Evolutionary conservation across 2,113 vertebrate genomes (phyloP).

Genomic region (Numida meleagris): DNA sequence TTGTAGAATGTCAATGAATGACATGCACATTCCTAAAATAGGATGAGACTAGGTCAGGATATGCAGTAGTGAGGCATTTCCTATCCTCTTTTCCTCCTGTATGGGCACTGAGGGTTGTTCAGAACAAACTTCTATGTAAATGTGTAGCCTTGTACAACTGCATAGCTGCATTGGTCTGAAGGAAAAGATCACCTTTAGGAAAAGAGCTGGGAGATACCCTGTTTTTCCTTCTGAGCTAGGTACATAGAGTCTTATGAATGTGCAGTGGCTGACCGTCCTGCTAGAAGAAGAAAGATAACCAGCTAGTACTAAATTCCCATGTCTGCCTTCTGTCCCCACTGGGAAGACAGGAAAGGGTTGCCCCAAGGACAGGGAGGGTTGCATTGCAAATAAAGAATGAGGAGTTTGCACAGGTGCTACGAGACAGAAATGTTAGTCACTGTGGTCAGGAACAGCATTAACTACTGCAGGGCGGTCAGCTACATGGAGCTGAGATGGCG

Average conservation of each 20-base stretch:
- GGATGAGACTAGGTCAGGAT: background rate
- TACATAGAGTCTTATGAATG: background rate
- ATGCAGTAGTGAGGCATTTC: background rate
- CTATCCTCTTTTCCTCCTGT: background rate
- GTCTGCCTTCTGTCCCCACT: background rate
- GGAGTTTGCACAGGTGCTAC: background rate
- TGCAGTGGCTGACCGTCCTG: accelerated
- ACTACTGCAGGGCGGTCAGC: background rate
- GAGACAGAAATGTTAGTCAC: background rate
- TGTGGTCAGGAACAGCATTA: background rate
- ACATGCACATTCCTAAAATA: background rate
- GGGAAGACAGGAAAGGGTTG: background rate
- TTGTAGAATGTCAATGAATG: background rate
- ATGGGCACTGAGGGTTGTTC: background rate
- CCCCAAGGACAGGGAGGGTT: background rate
- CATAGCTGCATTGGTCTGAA: background rate
- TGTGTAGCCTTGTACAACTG: too few species aligned
- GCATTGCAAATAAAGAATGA: background rate
- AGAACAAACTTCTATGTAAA: background rate
- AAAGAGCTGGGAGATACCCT: background rate
- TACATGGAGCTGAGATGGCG: background rate
- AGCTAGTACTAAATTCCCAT: background rate
- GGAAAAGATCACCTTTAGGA: background rate
- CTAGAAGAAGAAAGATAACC: background rate
- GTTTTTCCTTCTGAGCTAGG: background rate